Evolutionary conservation across 2,797 vertebrate species (phyloP), one percentile per base, ranked within the genome.

Genomic region (Nyctibius grandis): DNA sequence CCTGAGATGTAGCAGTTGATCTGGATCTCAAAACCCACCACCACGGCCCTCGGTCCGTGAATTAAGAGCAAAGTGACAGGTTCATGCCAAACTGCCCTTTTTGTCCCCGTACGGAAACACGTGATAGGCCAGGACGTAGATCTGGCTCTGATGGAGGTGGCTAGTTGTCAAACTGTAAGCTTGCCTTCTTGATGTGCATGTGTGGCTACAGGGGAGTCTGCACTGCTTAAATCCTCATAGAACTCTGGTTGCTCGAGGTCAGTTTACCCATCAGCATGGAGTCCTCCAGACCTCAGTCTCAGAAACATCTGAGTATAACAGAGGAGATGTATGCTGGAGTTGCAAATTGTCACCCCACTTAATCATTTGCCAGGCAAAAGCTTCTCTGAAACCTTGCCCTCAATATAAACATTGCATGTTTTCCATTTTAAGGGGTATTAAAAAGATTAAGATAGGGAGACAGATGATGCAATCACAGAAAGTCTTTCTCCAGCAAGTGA

Each of bases 51-150:
- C 33, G 45, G 56, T 82, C 59, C 51, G 70, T 60, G 38, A 82
- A 44, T 15, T 31, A 29, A 50, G 33, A 42, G 48, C 57, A 12
- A 25, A 45, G 29, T 45, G 18, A 29, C n/a, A 45, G 31, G 25
- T 73, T 87, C 8, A 14, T n/a, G 10, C 47, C 17, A 13, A 25
- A 7, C 28, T 85, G 36, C 47, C 28, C 16, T 34, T 93, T 44
- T 45, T 80, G 44, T n/a, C 7, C 1, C 57, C 1, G 0, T 36
- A 16, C 0, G 1, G 40, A 34, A 82, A 25, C 5, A 6, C 1
- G 5, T 9, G 10, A 9, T 18, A 51, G 57, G 14, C 33, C 28
- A 33, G 73, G 54, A 28, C 0, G 0, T 42, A 26, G 5, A 1
- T 31, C 31, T 1, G 6, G 23, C 1, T 2, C 15, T 45, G 11